These are phyloP conservation scores for Myanophis thanlyinensis DNA, from an alignment of 2,113 vertebrate genomes.

Conservation along the genomic window DNA sequence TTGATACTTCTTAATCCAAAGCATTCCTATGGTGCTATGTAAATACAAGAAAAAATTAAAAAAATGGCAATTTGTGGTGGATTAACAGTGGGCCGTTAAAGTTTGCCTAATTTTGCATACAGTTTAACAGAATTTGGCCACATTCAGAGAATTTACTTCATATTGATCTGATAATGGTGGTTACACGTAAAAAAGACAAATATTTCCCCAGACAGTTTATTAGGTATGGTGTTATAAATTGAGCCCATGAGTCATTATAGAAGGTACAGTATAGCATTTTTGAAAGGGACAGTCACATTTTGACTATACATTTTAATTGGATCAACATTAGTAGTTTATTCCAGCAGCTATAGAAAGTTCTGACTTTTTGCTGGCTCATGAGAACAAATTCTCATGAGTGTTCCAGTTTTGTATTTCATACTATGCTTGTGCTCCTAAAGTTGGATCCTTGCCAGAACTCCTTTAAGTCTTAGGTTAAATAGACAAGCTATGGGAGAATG, in stretches of 20 bases:
- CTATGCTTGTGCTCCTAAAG: background rate
- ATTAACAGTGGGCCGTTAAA: background rate
- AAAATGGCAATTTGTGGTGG: background rate
- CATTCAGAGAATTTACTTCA: background rate
- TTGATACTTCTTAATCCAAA: background rate
- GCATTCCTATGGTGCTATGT: background rate
- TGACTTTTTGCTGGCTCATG: background rate
- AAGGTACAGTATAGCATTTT: background rate
- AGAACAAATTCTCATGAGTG: background rate
- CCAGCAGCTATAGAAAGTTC: background rate
- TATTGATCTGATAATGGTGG: background rate
- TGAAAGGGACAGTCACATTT: background rate
- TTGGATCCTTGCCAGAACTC: background rate
- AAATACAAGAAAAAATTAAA: background rate
- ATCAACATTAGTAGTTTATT: background rate
- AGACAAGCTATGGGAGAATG: background rate
- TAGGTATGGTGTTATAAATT: background rate
- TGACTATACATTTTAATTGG: background rate
- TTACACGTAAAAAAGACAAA: background rate
- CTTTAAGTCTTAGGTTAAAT: background rate
- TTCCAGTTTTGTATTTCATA: background rate
- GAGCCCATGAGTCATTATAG: background rate
- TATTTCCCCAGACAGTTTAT: background rate
- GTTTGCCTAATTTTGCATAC: background rate
- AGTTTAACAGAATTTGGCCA: background rate